Evolutionary conservation across 1,140 invertebrate genomes (phyloP), one percentile per base, ranked within the genome.

Genomic region (Hylaeus volcanicus): DNA sequence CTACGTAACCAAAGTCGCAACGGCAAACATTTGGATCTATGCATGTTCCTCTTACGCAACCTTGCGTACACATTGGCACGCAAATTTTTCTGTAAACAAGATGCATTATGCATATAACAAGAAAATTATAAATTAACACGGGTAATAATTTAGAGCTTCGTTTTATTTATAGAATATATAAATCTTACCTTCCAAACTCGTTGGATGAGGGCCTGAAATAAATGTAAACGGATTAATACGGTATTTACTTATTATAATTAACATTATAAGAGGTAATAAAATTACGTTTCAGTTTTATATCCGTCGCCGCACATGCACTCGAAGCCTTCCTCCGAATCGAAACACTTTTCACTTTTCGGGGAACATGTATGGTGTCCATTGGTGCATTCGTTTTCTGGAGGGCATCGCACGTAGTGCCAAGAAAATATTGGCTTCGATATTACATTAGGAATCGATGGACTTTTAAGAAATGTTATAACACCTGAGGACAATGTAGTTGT

Each of bases 1-100:
- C 98, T 41, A 99, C 98, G 92, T 97, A 99, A 64, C 98, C 98
- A 93, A 99, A 99, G 94, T 98, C 96, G 92, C 98, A 99, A 60
- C 95, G 94, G 90, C 98, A 99, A 14, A 95, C 94, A 89, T 98
- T 95, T 45, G 98, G 98, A 86, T 96, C 95, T 4, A 97, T 92
- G 90, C 98, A 99, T 1, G 93, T 95, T 65, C 98, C 98, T 90
- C 97, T 95, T 1, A 97, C 96, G 94, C 98, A 99, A 26, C 98
- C 98, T 92, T 98, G 96, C 43, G 94, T 94, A 92, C 98, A 99
- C 84, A 97, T 96, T 3, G 98, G 98, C 81, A 96, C 94, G 92
- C 98, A 99, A 48, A 85, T 90, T 79, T 92, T 93, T 89, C 90
- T 83, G 15, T 8, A 71, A 65, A 51, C 37, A 53, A n/a, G 60